Evolutionary conservation across 2,888 invertebrate species (phyloP).

Genomic region (Dasysyrphus tricinctus): DNA sequence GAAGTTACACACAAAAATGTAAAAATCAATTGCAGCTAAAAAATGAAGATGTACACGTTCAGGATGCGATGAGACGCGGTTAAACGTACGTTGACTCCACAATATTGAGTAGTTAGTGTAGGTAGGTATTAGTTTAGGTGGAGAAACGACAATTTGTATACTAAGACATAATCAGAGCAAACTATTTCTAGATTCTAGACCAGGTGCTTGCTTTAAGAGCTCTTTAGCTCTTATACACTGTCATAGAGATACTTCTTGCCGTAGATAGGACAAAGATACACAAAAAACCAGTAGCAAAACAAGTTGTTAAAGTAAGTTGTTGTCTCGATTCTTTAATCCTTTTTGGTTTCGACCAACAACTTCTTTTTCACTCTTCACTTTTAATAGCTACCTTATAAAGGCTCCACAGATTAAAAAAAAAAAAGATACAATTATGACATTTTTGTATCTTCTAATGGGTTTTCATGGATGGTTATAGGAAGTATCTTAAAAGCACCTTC

Average conservation of each 20-base stretch:
- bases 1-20: background rate
- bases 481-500: slow-evolving; percentile 22
- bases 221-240: slow-evolving; percentile 2
- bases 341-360: slow-evolving; percentile 15
- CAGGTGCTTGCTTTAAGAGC: slow-evolving; percentile 56
- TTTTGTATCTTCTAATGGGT: slow-evolving; percentile 9
- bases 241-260: slow-evolving; percentile 22
- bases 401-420: background rate
- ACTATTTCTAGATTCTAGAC: slow-evolving; percentile 40
- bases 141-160: slow-evolving; percentile 15
- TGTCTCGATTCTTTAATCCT: slow-evolving; percentile 28
- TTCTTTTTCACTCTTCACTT: slow-evolving; percentile 20
- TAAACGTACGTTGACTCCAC: slow-evolving; percentile 68
- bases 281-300: slow-evolving; percentile 67
- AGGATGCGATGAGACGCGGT: slow-evolving; percentile 26
- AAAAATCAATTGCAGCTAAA: slow-evolving; percentile 1
- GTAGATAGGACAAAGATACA: slow-evolving; percentile 24
- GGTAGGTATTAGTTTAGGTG: slow-evolving; percentile 15
- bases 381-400: background rate
- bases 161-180: slow-evolving; percentile 57
- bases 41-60: background rate
- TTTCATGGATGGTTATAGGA: background rate
- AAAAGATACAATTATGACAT: slow-evolving; percentile 27
- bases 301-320: slow-evolving; percentile 53
- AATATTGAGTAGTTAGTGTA: slow-evolving; percentile 29